Percentiles rank a stretch among this genome's conserved stretches.
Conservation (phyloP, 2,113 vertebrate genomes). For the Arothron firmamentum region DNA sequence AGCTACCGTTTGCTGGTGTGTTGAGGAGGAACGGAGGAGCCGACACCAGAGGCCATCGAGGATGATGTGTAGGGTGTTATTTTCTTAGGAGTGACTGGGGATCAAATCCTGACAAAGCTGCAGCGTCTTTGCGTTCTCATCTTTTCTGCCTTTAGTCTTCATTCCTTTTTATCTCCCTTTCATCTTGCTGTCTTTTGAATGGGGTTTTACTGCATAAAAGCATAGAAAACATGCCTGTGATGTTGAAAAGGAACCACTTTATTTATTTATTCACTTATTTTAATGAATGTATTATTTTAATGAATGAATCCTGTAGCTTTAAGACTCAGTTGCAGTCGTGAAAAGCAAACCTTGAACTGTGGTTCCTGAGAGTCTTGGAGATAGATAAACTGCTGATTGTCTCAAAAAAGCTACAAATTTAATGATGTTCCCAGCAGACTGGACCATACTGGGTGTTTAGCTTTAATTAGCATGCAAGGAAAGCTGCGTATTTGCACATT, state of each 20-base stretch:
- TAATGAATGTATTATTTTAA: too few relatives aligned
- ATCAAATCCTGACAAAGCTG: conserved; percentile 7
- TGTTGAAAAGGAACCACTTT: not conserved
- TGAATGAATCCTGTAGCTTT: too few relatives aligned
- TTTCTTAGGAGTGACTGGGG: conserved; percentile 36
- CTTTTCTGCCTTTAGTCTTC: not conserved
- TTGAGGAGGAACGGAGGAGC: conserved; percentile 37
- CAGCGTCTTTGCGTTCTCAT: not conserved
- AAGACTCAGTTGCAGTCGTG: too few relatives aligned
- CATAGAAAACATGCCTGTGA: not conserved
- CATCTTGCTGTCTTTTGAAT: not conserved
- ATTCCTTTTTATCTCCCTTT: not conserved
- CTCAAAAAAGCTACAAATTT: not conserved
- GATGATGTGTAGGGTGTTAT: conserved; percentile 39
- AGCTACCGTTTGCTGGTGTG: conserved; percentile 10
- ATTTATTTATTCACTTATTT: not conserved
- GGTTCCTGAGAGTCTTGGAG: not conserved
- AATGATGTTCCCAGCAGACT: not conserved
- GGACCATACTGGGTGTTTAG: not conserved
- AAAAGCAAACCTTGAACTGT: not conserved
- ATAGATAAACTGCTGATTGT: not conserved
- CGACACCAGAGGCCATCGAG: conserved; percentile 21
- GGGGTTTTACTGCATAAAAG: not conserved
- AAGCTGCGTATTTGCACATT: not conserved
- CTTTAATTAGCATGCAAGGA: not conserved